phyloP scores from a whole-genome alignment of 2,113 vertebrate species.

The Amazona vittata region DNA sequence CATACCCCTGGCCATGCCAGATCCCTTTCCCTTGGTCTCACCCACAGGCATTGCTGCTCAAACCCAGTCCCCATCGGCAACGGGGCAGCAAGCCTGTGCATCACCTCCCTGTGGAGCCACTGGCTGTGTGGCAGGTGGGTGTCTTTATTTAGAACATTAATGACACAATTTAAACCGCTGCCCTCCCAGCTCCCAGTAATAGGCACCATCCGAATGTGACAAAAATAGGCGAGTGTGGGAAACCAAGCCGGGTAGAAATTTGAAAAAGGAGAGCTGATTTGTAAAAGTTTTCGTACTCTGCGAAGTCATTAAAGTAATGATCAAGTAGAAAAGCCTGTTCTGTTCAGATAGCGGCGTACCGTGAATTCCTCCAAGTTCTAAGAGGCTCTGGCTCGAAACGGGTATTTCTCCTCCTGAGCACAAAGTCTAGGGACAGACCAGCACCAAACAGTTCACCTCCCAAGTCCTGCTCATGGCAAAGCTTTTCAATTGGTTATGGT shows the following conservation, averaged over 20 bases:
- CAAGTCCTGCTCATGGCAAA: background rate
- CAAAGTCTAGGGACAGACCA: background rate
- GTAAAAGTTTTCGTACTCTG: background rate
- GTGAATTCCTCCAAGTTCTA: background rate
- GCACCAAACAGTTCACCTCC: background rate
- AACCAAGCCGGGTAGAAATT: background rate
- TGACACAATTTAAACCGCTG: slow-evolving; percentile 12
- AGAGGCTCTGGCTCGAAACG: background rate
- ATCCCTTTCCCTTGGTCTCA: rapidly evolving
- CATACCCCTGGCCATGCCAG: rapidly evolving
- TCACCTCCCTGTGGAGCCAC: rapidly evolving
- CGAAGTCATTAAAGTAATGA: background rate
- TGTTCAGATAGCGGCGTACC: background rate
- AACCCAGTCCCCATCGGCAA: rapidly evolving
- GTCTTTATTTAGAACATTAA: slow-evolving; percentile 1
- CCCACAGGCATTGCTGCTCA: background rate
- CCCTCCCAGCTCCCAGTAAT: background rate
- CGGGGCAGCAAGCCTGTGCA: background rate
- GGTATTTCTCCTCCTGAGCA: background rate
- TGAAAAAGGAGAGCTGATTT: slow-evolving; percentile 14
- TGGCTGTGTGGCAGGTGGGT: rapidly evolving
- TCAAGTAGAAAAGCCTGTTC: background rate
- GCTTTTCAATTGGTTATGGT: background rate
- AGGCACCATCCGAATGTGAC: background rate
- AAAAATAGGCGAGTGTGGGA: slow-evolving; percentile 40